These are phyloP conservation scores for Mastigias papua DNA, from an alignment of 30 jellyfish, hydroid and myxozoan species.

Conservation along the genomic window DNA sequence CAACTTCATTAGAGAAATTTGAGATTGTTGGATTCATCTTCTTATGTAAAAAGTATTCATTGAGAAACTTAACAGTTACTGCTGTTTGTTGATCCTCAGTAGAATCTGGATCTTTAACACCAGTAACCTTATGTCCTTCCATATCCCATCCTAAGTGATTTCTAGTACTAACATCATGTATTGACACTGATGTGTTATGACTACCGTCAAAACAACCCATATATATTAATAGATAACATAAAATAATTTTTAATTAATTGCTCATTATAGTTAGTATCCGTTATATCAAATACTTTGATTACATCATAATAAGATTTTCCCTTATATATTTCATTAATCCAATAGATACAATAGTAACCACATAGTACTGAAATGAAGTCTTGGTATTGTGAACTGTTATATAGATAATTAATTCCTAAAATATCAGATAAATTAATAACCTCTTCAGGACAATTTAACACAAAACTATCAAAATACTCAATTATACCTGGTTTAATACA, in stretches of 20 bases:
- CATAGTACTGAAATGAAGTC: constrained; percentile 21
- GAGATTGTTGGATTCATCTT: neutral
- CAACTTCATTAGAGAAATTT: neutral
- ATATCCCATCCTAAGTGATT: neutral
- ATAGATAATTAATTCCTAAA: no score
- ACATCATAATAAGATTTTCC: constrained; percentile 26
- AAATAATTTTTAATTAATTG: constrained; percentile 11
- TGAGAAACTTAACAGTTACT: neutral
- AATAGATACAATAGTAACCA: constrained; percentile 30
- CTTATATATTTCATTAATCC: constrained; percentile 14
- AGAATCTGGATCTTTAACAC: constrained; percentile 15
- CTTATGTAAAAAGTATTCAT: neutral
- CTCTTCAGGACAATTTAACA: no score
- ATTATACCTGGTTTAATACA: no score
- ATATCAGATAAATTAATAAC: no score
- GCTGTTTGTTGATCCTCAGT: constrained; percentile 17
- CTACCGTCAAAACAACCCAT: constrained; percentile 7
- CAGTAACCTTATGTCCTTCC: neutral
- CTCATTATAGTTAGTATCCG: constrained; percentile 33
- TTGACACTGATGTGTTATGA: neutral
- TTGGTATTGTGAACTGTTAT: constrained; percentile 47
- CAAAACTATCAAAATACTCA: no score
- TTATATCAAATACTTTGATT: constrained; percentile 10
- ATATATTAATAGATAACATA: constrained; percentile 4
- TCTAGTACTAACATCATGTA: neutral